Percentiles rank a stretch among this genome's conserved stretches.
Evolutionary conservation across 2,888 invertebrate genomes (phyloP).

Genomic region (Pheosia gnoma): DNA sequence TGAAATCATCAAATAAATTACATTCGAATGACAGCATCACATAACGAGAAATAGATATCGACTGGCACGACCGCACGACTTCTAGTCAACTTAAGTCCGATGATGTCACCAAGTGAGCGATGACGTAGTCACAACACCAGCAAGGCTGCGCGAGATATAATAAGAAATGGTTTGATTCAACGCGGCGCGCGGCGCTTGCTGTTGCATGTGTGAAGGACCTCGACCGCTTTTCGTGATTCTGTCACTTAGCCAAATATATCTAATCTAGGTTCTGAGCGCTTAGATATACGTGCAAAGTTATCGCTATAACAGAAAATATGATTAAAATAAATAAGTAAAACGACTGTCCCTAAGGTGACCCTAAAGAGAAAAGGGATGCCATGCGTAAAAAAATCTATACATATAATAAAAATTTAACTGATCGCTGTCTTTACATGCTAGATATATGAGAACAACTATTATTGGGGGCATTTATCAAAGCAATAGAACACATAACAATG

Average conservation of each 20-base stretch:
- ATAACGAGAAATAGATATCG: conserved; percentile 27
- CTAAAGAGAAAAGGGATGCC: no score
- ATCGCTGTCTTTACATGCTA: no score
- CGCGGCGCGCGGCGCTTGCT: conserved; percentile 35
- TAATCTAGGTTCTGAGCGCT: conserved; percentile 21
- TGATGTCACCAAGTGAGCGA: conserved; percentile 60
- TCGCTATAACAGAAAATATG: background rate
- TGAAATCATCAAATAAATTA: conserved; percentile 14
- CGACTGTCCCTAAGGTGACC: no score
- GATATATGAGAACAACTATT: no score
- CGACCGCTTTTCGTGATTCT: conserved; percentile 68
- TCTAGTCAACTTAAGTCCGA: conserved; percentile 37
- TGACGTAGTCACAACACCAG: conserved; percentile 43
- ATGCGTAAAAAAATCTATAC: no score
- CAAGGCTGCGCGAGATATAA: conserved; percentile 50
- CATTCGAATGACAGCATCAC: conserved; percentile 32
- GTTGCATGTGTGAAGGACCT: conserved; percentile 64
- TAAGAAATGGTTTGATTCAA: conserved; percentile 40
- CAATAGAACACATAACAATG: no score
- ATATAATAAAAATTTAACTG: no score
- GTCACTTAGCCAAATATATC: conserved; percentile 50
- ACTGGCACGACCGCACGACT: conserved; percentile 46
- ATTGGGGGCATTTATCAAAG: no score
- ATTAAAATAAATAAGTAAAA: no score
- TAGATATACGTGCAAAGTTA: background rate